phyloP scores from a whole-genome alignment of 2,888 invertebrate species.

The Psococerastis gibbosa region DNA sequence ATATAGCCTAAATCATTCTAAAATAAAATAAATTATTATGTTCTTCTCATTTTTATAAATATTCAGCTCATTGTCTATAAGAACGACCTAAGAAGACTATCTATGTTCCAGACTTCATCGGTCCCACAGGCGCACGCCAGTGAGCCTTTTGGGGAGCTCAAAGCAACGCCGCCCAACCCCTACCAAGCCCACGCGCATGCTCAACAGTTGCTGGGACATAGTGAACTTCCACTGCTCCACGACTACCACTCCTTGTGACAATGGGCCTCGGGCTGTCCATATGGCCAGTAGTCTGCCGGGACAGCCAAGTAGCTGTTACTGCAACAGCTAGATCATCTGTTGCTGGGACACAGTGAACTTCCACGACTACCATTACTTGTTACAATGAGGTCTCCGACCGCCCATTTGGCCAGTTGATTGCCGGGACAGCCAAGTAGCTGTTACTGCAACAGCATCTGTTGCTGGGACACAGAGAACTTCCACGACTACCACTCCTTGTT shows the following conservation, averaged over 20 bases:
- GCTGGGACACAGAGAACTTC: slow-evolving; percentile 15
- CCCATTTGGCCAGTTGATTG: slow-evolving; percentile 20
- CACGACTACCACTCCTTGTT: slow-evolving; percentile 24
- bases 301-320: too few relatives aligned
- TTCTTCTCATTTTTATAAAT: neutral
- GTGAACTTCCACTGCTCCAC: slow-evolving; percentile 20
- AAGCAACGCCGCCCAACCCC: neutral
- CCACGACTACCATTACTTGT: too few relatives aligned
- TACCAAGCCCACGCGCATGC: slow-evolving; percentile 12
- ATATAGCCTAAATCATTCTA: too few relatives aligned
- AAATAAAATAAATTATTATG: neutral
- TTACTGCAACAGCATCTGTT: too few relatives aligned
- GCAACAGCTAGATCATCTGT: too few relatives aligned
- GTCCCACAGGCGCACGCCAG: slow-evolving; percentile 7
- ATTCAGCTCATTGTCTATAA: too few relatives aligned
- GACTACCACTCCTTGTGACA: slow-evolving; percentile 24
- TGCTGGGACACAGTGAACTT: too few relatives aligned
- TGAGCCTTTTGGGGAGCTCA: slow-evolving; percentile 9
- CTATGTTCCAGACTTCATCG: neutral
- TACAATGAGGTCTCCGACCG: slow-evolving; percentile 24
- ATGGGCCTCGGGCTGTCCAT: slow-evolving; percentile 23
- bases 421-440: too few relatives aligned
- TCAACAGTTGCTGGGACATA: slow-evolving; percentile 13
- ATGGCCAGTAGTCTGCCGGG: slow-evolving; percentile 20
- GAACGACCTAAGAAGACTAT: too few relatives aligned